Conservation (phyloP, 2,888 invertebrate species). For the Ditula angustiorana region DNA sequence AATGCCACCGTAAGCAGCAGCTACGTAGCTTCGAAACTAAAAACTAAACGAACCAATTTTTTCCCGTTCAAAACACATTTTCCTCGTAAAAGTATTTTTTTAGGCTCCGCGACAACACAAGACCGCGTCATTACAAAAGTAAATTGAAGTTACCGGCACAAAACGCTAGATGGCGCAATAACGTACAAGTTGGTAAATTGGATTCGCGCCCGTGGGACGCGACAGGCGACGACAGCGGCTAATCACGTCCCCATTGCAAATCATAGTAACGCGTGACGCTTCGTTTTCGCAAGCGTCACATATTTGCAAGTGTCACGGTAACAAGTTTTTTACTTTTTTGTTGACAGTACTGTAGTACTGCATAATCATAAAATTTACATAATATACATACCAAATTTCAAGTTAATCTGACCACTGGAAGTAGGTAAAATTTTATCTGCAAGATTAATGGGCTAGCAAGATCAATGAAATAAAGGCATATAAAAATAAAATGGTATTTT, state of each 20-base stretch:
- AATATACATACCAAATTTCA: no score
- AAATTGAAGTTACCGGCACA: slow-evolving; percentile 31
- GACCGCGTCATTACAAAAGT: slow-evolving; percentile 35
- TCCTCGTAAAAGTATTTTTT: not conserved
- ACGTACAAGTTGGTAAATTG: slow-evolving; percentile 78
- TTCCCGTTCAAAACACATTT: not conserved
- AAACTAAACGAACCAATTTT: no score
- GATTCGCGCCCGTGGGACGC: slow-evolving; percentile 72
- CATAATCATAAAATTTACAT: no score
- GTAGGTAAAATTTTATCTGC: no score
- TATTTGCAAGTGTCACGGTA: not conserved
- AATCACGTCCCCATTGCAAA: slow-evolving; percentile 38
- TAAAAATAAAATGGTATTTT: no score
- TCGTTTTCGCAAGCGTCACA: not conserved
- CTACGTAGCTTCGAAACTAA: no score
- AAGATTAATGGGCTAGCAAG: no score
- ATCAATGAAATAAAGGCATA: no score
- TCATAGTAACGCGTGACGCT: slow-evolving; percentile 35
- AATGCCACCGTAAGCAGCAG: no score
- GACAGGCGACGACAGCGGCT: slow-evolving; percentile 51
- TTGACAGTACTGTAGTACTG: no score
- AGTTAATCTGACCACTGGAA: no score
- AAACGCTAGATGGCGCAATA: slow-evolving; percentile 58
- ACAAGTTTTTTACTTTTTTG: no score
- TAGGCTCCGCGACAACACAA: slow-evolving; percentile 23